A percentile compares a stretch with the other conserved stretches of the same genome.
These are phyloP conservation scores for Brachionus manjavacas DNA, from an alignment of 1,140 invertebrate genomes.

Conservation along the genomic window DNA sequence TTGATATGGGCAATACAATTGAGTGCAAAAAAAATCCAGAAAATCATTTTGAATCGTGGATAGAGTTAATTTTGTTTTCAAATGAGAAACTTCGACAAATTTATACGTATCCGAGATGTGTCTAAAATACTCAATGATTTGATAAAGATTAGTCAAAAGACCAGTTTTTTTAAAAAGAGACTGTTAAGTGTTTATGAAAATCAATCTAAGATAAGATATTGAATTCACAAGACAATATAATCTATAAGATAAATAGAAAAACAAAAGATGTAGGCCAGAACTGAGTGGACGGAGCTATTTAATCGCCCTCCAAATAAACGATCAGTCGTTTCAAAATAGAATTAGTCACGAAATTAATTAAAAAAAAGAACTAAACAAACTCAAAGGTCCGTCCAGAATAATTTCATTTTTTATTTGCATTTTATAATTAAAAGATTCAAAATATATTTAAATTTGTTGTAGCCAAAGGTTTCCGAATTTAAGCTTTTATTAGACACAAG, in stretches of 20 bases:
- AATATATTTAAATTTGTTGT: neutral
- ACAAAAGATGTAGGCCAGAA: neutral
- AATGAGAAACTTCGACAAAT: neutral
- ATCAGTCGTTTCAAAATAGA: neutral
- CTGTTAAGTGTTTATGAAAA: neutral
- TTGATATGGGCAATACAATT: neutral
- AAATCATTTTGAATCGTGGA: neutral
- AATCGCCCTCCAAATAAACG: neutral
- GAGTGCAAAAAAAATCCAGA: neutral
- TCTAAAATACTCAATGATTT: neutral
- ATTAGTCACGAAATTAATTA: slow-evolving; percentile 33
- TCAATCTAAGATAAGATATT: neutral
- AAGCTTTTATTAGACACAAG: neutral
- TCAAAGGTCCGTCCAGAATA: neutral
- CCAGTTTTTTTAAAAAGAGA: neutral
- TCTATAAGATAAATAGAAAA: neutral
- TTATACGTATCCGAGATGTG: neutral
- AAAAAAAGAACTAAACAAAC: slow-evolving; percentile 1
- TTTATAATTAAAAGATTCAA: neutral
- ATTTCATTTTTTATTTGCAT: neutral
- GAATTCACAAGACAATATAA: neutral
- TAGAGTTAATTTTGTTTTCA: neutral
- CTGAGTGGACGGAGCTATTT: neutral
- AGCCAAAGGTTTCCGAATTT: neutral
- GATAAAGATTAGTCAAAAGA: neutral